Base-by-base conservation (phyloP, 2,797 vertebrate species). In the Etheostoma nigrum region DNA sequence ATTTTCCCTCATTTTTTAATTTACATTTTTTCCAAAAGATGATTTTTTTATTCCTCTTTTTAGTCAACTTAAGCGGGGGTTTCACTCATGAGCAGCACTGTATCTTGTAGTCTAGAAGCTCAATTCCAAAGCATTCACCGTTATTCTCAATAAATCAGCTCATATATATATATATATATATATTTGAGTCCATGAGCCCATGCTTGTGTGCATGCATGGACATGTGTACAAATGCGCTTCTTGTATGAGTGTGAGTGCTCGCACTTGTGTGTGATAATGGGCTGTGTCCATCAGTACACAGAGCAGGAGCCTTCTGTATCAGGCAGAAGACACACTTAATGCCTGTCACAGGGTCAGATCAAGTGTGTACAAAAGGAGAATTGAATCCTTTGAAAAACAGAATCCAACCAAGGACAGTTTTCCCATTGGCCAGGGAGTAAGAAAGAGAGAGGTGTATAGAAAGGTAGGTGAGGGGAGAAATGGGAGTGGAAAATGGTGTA, bases 291-390 rank as follows among this genome's bases (percentile, higher is more conserved):
- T 91, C 91, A 91, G 90, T 87, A 88, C 90, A 88, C 88, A 81
- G 85, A 91, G 74, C 84, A 91, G 83, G 78, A 81, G 91, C 71
- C 84, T 76, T 83, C 83, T 80, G 88, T 81, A 85, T 91, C 78
- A 85, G 78, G 93, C 93, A 94, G 94, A 93, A 93, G 89, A 88
- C 91, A 90, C 92, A 92, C 92, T 95, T 94, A 96, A 94, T 94
- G 90, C 87, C 86, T 94, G 88, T 93, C 85, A 83, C 92, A 93
- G 96, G 95, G 96, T 97, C 96, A 95, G 95, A 96, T 94, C 94
- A 96, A 96, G 94, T 96, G 95, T 96, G 94, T 95, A 95, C 94
- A 97, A 96, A 40, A 96, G 90, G 90, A 96, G 95, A 97, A 97
- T 96, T 95, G 94, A 96, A 95, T 95, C 88, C 93, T 93, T 92